Evolutionary conservation across 2,113 vertebrate genomes (phyloP), one percentile per base, ranked within the genome.

Genomic region (Haplochromis vanheusdeni): DNA sequence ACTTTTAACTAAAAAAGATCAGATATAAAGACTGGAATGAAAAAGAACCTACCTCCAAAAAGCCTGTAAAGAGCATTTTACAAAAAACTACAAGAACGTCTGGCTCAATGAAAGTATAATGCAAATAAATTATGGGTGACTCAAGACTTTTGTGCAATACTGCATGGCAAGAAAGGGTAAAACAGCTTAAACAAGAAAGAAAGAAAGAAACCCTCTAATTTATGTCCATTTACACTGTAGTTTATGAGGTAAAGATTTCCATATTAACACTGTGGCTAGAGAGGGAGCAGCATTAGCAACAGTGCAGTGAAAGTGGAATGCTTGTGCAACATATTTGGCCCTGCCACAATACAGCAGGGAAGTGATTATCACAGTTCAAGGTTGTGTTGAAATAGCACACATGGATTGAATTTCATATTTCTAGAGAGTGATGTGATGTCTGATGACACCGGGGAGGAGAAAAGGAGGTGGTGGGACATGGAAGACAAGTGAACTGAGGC

Each of bases 381-480:
- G 90, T 60, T 83, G 85, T 68, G 83, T 56, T 83, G 90, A 89
- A 88, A 81, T 62, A 28, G 83, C 88, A 31, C 91, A 86, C 85
- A 90, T 91, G 89, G 81, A 60, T 68, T 85, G 51, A 23, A 14
- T 91, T 88, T 91, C 79, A 80, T 65, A 52, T 88, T 83, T 60
- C 79, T 47, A 9, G 23, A 80, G 81, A 88, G 62, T 87, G 28
- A 83, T 54, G 79, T 70, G 84, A 82, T 19, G 60, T 75, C 51
- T 88, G 88, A 87, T 85, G 84, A 82, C 86, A 86, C 45, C 2
- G 1, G 40, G 82, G 88, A 75, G 58, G 55, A 75, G 73, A 83
- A 77, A 54, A 19, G 62, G 70, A 80, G 87, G 31, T n/a, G 58
- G 12, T 54, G 40, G 6, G 17, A 21, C 3, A 13, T 13, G 42